Evolutionary conservation across 1,140 invertebrate species (phyloP), one percentile per base, ranked within the genome.

Genomic region (Melanaphis sacchari): DNA sequence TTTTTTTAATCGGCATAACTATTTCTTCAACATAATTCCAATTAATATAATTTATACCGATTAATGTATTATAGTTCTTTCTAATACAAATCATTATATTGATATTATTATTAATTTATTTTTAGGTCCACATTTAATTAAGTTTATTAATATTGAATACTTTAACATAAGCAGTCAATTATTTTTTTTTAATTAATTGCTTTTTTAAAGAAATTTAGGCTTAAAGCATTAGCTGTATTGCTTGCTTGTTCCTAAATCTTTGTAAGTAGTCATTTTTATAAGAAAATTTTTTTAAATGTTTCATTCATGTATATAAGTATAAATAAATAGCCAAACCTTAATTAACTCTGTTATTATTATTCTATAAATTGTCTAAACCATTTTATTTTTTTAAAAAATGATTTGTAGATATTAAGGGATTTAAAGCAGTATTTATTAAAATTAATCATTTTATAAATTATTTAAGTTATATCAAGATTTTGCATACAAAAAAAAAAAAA

Each of bases 21-120:
- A 43, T 93, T 54, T 88, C 38, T 89, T 93, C 93, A 46, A 38
- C 5, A 26, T 59, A 90, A 89, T 76, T 82, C 89, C 93, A 93
- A 81, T 36, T 76, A 76, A 76, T 76, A 76, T 76, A 76, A 76
- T 76, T 76, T 76, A 76, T 76, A 76, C 59, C 59, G 36, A 76
- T 40, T 54, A 81, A 49, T 89, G 87, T 93, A 93, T 93, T 89
- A 66, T 93, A 90, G 66, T 40, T 93, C 49, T 82, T 92, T 91
- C 6, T 81, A 82, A 92, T 90, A 54, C 82, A 81, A 76, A 36
- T 38, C 26, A 66, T 76, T 59, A 46, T 94, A 54, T 89, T 94
- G 36, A 46, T 92, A 92, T 91, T 43, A 91, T 36, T 76, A 91
- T 81, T 76, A 88, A 89, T 52, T 89, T 36, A 89, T 91, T 91